Conservation (phyloP, 2,888 invertebrate species). For the Odontomyia ornata region DNA sequence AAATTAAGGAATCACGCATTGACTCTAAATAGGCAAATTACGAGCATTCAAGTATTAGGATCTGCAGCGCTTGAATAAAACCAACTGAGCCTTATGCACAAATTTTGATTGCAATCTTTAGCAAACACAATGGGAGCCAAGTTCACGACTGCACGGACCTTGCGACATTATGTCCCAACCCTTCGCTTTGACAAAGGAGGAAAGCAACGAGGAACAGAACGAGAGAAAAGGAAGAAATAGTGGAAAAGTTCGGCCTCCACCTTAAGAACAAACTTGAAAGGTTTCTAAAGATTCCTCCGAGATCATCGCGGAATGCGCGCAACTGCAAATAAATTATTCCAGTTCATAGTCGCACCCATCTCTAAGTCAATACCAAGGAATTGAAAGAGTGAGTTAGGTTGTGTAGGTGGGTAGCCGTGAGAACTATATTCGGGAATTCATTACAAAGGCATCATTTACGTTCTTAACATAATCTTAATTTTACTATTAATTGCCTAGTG, state of each 20-base stretch:
- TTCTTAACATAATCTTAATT: too few relatives aligned
- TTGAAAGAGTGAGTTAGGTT: background rate
- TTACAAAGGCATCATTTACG: too few relatives aligned
- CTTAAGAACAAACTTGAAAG: background rate
- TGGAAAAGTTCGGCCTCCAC: conserved; percentile 32
- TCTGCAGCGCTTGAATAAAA: conserved; percentile 8
- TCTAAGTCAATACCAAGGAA: conserved; percentile 27
- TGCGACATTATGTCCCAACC: conserved; percentile 27
- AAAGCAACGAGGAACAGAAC: too few relatives aligned
- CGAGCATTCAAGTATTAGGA: conserved; percentile 26
- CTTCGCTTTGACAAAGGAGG: background rate
- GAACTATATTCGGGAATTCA: too few relatives aligned
- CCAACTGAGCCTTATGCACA: conserved; percentile 40
- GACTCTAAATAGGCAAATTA: conserved; percentile 45
- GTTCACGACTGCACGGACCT: conserved; percentile 43
- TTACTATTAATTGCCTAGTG: too few relatives aligned
- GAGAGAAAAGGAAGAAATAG: too few relatives aligned
- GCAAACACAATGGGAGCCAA: conserved; percentile 43
- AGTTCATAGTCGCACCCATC: conserved; percentile 9
- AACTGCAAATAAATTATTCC: conserved; percentile 44
- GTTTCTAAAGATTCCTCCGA: conserved; percentile 14
- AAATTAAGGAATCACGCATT: conserved; percentile 45
- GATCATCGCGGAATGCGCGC: conserved; percentile 30
- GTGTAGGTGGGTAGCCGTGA: conserved; percentile 2
- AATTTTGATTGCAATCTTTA: conserved; percentile 39